phyloP scores from a whole-genome alignment of 1,140 invertebrate genomes.

The Lanistes nyassanus region DNA sequence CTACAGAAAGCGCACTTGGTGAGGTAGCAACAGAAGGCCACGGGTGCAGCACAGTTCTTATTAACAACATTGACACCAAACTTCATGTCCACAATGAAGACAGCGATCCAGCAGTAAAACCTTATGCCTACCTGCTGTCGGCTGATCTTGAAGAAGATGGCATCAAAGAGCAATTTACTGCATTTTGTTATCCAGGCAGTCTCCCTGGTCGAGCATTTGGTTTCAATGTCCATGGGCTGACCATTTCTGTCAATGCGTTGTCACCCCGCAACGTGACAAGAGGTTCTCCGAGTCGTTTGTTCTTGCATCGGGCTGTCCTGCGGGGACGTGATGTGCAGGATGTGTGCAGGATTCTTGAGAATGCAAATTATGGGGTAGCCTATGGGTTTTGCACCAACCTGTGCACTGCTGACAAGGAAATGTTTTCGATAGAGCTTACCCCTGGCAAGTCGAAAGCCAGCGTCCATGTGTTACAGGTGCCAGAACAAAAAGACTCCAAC shows the following conservation, averaged over 20 bases:
- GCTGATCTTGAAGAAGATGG: conserved; percentile 20
- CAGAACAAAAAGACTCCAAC: not conserved
- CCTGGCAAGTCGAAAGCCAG: not conserved
- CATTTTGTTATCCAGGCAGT: conserved; percentile 23
- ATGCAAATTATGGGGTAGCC: conserved; percentile 2
- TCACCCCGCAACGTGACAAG: conserved; percentile 10
- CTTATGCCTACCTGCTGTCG: conserved; percentile 20
- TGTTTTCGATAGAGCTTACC: conserved; percentile 10
- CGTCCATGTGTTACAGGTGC: conserved; percentile 6
- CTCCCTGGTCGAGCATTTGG: conserved; percentile 13
- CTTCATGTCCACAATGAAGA: conserved; percentile 27
- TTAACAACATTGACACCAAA: conserved; percentile 15
- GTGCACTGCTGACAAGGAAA: not conserved
- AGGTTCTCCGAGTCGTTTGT: conserved; percentile 5
- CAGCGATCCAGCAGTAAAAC: conserved; percentile 23
- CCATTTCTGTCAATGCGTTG: conserved; percentile 5
- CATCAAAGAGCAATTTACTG: conserved; percentile 18
- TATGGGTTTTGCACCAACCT: conserved; percentile 24
- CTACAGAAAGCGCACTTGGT: too few relatives aligned
- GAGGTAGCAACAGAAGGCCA: not conserved
- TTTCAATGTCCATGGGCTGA: conserved; percentile 20
- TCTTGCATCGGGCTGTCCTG: conserved; percentile 19
- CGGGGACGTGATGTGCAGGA: conserved; percentile 9
- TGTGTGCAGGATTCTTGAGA: not conserved
- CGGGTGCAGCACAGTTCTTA: conserved; percentile 19